Percentiles rank a stretch among this genome's conserved stretches.
Evolutionary conservation across 2,113 vertebrate species (phyloP).

Genomic region (Athene cunicularia): DNA sequence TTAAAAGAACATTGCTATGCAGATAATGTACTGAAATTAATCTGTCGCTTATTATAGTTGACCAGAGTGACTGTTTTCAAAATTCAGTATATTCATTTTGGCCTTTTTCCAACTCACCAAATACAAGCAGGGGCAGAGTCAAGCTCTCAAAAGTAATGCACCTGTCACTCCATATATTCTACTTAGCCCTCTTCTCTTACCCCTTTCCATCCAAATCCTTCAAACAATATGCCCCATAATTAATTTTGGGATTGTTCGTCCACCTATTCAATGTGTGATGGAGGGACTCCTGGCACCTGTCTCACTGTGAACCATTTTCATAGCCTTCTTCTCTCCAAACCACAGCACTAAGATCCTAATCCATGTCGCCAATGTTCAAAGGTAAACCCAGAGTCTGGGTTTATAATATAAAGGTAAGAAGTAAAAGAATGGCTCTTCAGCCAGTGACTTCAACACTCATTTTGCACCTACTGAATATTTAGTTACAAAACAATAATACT

Average conservation of each 20-base stretch:
- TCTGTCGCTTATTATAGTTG: not conserved
- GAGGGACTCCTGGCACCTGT: not conserved
- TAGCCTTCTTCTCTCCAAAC: not conserved
- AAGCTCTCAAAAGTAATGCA: not conserved
- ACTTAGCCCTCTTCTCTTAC: not conserved
- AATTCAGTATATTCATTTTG: not conserved
- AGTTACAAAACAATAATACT: not conserved
- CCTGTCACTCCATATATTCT: not conserved
- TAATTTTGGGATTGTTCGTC: not conserved
- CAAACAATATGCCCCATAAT: not conserved
- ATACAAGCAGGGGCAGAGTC: not conserved
- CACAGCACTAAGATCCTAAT: not conserved
- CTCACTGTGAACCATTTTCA: not conserved
- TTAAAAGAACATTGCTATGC: not conserved
- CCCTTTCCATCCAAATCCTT: not conserved
- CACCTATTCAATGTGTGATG: not conserved
- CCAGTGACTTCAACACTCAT: not conserved
- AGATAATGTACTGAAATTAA: conserved; percentile 10
- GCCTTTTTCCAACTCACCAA: not conserved
- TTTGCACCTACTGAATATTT: not conserved
- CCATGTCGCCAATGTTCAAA: not conserved
- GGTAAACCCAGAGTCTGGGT: not conserved
- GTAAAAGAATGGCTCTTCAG: not conserved
- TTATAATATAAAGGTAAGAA: not conserved
- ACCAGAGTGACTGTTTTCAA: not conserved